Evolutionary conservation across 2,888 invertebrate species (phyloP), one percentile per base, ranked within the genome.

Genomic region (Eupithecia dodoneata): DNA sequence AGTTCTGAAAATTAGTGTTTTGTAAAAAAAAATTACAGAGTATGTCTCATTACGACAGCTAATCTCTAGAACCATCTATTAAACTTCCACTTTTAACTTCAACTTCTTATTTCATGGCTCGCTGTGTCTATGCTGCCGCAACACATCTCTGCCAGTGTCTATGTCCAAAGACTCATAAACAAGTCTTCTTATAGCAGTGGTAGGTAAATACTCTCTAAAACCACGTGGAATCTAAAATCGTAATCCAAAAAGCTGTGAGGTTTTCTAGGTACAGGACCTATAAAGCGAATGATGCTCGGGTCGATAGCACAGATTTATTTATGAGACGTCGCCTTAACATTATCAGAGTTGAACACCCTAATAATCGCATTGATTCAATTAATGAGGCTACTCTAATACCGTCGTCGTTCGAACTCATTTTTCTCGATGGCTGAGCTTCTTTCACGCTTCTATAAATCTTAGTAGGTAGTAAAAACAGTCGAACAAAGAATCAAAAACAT

Each of bases 281-380:
- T 30, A 30, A 30, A 30, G 30, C 30, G 30, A 30, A 59, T 59
- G 52, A 59, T 59, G 18, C 9, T n/a, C n/a, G 9, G 55, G 3
- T 59, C 9, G 55, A 15, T 66, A 66, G 42, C 55, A 12, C 44
- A 71, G 71, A 65, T 69, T 69, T 55, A 63, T 70, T 69, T 55
- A 63, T 70, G 47, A 76, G 65, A 41, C 13, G 71, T 44, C 71
- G 30, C 59, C 76, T 44, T 74, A 41, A 63, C 69, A 2, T 71
- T 78, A 78, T 76, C 74, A 49, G 74, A 55, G 55, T 65, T 49
- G 42, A 72, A 45, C 76, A 76, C 76, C 69, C 72, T 55, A 55
- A 72, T 76, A 74, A 78, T 74, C 76, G 69, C 55, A 76, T 74
- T 44, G 74, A 74, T 69, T 74, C 76, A 55, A 74, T 78, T 78